These are phyloP conservation scores for Agonopterix heracliana DNA, from an alignment of 2,888 invertebrate species.

Conservation along the genomic window DNA sequence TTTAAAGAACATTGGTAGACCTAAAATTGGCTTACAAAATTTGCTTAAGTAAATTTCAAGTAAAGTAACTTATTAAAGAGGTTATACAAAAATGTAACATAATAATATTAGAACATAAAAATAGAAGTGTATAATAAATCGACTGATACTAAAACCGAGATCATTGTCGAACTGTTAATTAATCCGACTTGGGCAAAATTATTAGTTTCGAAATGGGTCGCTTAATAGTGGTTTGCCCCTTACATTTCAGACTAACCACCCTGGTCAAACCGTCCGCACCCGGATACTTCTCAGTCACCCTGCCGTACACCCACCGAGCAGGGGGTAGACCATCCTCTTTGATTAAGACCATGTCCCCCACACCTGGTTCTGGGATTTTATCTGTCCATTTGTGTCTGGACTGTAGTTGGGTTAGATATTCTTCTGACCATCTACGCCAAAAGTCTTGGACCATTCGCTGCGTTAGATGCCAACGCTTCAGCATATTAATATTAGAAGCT, in stretches of 20 bases:
- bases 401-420: neutral
- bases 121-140: too few relatives aligned
- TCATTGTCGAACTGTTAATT: too few relatives aligned
- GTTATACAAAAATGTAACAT: neutral
- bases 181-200: too few relatives aligned
- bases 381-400: slow-evolving; percentile 13
- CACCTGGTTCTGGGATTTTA: slow-evolving; percentile 8
- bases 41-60: too few relatives aligned
- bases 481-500: slow-evolving; percentile 1
- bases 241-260: neutral
- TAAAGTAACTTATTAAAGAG: too few relatives aligned
- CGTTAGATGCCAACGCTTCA: slow-evolving; percentile 14
- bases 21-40: too few relatives aligned
- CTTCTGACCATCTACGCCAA: slow-evolving; percentile 9
- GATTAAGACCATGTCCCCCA: slow-evolving; percentile 14
- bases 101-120: too few relatives aligned
- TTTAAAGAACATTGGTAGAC: too few relatives aligned
- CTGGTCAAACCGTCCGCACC: neutral
- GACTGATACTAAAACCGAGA: too few relatives aligned
- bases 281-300: slow-evolving; percentile 1
- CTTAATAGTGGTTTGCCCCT: too few relatives aligned
- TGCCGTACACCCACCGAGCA: slow-evolving; percentile 10
- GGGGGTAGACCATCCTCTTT: slow-evolving; percentile 15
- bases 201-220: too few relatives aligned
- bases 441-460: slow-evolving; percentile 13